Base-by-base conservation (phyloP, 2,113 vertebrate genomes). In the Myocastor coypus region DNA sequence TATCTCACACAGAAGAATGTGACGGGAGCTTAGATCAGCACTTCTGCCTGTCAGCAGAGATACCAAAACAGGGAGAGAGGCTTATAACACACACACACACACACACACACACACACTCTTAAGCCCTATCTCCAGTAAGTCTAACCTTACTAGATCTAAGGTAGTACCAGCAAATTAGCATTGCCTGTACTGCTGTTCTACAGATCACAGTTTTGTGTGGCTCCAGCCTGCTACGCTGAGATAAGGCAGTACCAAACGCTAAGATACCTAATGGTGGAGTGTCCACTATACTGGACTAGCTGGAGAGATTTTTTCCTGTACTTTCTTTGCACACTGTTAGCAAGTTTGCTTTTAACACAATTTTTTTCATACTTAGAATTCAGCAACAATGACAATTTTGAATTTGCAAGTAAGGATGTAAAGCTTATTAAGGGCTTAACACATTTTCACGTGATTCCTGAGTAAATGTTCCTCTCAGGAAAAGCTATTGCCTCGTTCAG, bases 361-460 rank as follows among this genome's bases (percentile, higher is more conserved):
- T 37, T 7, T 84, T 84, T 34, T 42, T 90, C 40, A 83, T 82
- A 92, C 37, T 37, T 64, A 69, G 59, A 96, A 96, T 87, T 87
- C 34, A 50, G 40, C 57, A 84, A 57, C 73, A 30, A 93, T 68
- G 69, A 69, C 14, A 86, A 32, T 73, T 80, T 91, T 42, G 40
- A 87, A 81, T 69, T 69, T 92, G 42, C 11, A 92, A 85, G 55
- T 55, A 84, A 83, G 75, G 96, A 71, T 46, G 14, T 77, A 82
- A 91, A 55, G 42, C 42, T 73, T 42, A n/a, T 61, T 34, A 24
- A 81, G 57, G 8, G 24, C 59, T 93, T 95, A 26, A 71, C 52
- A 84, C 52, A 82, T 89, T 81, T 57, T 50, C 46, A 75, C 14
- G 16, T 11, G 32, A 50, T 40, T 93, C 19, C 32, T 81, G 46